These are phyloP conservation scores for Agrilus mali DNA, from an alignment of 2,888 invertebrate species.

Conservation along the genomic window DNA sequence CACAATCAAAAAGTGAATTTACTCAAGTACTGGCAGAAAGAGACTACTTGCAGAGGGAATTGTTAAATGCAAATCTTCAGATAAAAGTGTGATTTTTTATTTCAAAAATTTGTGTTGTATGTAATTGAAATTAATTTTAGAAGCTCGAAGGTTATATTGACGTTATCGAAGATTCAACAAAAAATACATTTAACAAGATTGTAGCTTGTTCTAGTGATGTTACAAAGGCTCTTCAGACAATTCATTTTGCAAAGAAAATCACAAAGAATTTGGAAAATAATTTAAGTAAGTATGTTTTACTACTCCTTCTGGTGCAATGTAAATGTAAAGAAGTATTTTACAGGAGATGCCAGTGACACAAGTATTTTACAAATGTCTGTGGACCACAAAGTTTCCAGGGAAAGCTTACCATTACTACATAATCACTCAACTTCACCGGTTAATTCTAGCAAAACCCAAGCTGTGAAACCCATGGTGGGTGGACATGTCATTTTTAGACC, in stretches of 20 bases:
- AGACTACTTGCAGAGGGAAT: constrained; percentile 4
- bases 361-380: too few species aligned
- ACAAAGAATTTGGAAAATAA: too few species aligned
- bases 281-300: too few species aligned
- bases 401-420: too few species aligned
- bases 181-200: constrained; percentile 3
- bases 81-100: constrained; percentile 1
- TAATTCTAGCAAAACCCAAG: constrained; percentile 11
- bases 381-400: too few species aligned
- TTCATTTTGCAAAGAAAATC: background rate
- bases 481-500: constrained; percentile 17
- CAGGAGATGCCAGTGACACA: too few species aligned
- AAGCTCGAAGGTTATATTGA: constrained; percentile 8
- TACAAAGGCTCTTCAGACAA: constrained; percentile 7
- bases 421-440: background rate
- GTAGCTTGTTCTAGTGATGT: constrained; percentile 6
- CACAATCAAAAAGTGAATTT: constrained; percentile 6
- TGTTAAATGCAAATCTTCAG: background rate
- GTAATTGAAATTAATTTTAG: constrained; percentile 5
- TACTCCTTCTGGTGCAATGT: too few species aligned
- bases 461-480: constrained; percentile 17
- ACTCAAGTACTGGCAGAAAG: constrained; percentile 4
- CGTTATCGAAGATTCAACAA: constrained; percentile 3
- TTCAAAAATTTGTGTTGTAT: background rate
- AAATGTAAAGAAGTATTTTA: too few species aligned